These are phyloP conservation scores for Gobio gobio DNA, from an alignment of 2,113 vertebrate genomes.

Conservation along the genomic window DNA sequence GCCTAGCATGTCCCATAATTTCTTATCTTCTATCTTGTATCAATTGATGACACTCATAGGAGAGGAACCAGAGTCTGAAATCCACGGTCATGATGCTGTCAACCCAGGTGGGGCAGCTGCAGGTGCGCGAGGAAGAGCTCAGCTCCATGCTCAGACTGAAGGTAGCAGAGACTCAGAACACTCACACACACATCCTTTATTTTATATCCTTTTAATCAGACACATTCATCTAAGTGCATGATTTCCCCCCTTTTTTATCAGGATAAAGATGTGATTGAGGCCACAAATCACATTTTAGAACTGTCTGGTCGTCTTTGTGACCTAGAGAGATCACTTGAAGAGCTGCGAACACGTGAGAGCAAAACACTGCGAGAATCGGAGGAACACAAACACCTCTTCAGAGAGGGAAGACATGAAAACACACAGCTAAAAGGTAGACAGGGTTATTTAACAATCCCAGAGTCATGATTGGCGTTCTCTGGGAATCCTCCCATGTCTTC, in stretches of 20 bases:
- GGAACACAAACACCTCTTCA: conserved; percentile 74
- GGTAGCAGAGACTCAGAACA: conserved; percentile 68
- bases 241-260: conserved; percentile 56
- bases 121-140: conserved; percentile 88
- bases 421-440: conserved; percentile 79
- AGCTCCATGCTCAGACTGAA: conserved; percentile 85
- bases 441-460: background rate
- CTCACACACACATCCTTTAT: background rate
- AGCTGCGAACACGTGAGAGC: conserved; percentile 69
- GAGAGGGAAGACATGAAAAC: conserved; percentile 70
- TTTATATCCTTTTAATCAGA: background rate
- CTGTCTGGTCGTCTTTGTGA: conserved; percentile 76
- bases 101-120: conserved; percentile 81
- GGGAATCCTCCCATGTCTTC: too few species aligned
- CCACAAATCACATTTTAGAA: conserved; percentile 77
- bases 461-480: too few species aligned
- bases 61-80: conserved; percentile 83
- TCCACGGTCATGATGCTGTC: conserved; percentile 81
- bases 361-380: conserved; percentile 76
- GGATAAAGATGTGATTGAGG: conserved; percentile 84
- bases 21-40: background rate
- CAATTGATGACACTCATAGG: conserved; percentile 66
- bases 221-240: background rate
- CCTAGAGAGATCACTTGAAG: conserved; percentile 69
- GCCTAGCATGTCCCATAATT: background rate